Percentiles rank a stretch among this genome's conserved stretches.
phyloP scores from a whole-genome alignment of 2,113 vertebrate species.

The Phyllostomus discolor region DNA sequence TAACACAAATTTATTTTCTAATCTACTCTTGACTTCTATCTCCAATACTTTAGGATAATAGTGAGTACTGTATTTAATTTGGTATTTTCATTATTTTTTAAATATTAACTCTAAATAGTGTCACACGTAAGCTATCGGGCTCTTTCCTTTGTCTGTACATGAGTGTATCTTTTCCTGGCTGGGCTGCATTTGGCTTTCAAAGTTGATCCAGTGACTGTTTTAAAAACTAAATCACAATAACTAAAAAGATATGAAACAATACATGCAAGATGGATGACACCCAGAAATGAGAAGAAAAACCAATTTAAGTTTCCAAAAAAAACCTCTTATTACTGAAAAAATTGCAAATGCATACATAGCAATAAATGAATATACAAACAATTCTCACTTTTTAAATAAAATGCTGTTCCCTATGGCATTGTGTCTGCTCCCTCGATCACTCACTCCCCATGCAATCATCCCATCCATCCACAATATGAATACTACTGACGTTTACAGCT shows the following conservation, averaged over 20 bases:
- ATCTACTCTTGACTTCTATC: neutral
- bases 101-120: neutral
- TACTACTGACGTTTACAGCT: neutral
- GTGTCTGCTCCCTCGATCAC: neutral
- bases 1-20: neutral
- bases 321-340: neutral
- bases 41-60: neutral
- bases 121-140: neutral
- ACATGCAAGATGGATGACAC: neutral
- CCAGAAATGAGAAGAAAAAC: neutral
- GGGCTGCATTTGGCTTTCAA: neutral
- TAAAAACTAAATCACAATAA: neutral
- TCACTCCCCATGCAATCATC: neutral
- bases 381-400: neutral
- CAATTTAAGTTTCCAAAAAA: neutral
- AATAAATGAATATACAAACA: constrained; percentile 4
- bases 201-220: neutral
- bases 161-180: neutral
- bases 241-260: neutral
- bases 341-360: neutral
- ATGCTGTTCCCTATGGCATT: neutral
- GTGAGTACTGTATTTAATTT: neutral
- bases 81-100: neutral
- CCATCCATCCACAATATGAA: neutral
- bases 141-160: neutral